Evolutionary conservation across 2,113 vertebrate genomes (phyloP).

Genomic region (Motacilla tschutschensis): DNA sequence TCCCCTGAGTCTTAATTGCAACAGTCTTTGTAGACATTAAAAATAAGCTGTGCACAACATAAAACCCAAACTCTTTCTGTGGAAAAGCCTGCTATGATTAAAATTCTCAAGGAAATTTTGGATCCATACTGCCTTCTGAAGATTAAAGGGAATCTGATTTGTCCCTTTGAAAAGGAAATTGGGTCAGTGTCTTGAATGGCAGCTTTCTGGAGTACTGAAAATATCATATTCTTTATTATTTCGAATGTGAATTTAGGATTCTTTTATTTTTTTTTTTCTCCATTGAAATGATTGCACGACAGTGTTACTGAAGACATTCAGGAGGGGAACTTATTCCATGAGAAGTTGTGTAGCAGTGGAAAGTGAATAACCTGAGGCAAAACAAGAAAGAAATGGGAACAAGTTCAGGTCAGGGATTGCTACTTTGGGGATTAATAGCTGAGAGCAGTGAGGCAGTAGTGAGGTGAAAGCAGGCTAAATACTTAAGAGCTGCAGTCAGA

Average conservation of each 20-base stretch:
- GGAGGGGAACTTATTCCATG: not conserved
- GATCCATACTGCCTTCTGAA: not conserved
- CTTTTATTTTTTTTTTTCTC: not conserved
- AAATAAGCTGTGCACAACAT: not conserved
- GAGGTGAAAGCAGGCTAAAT: constrained; percentile 34
- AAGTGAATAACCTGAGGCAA: constrained; percentile 44
- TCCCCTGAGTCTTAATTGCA: not conserved
- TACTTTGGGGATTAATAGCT: constrained; percentile 10
- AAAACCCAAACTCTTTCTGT: not conserved
- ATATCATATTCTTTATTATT: not conserved
- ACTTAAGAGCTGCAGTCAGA: not conserved
- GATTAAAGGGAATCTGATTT: not conserved
- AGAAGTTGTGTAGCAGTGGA: not conserved
- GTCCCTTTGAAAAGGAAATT: not conserved
- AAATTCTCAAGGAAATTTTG: not conserved
- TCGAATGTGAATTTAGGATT: not conserved
- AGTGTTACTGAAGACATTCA: not conserved
- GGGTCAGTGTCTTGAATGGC: not conserved
- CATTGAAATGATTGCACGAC: not conserved
- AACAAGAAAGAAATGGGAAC: constrained; percentile 13
- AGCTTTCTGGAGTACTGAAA: not conserved
- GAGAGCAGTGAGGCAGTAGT: not conserved
- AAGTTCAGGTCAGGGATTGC: constrained; percentile 25
- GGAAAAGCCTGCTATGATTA: not conserved
- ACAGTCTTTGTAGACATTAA: not conserved